Conservation (phyloP, 2,888 invertebrate genomes). For the Frankliniella fusca region DNA sequence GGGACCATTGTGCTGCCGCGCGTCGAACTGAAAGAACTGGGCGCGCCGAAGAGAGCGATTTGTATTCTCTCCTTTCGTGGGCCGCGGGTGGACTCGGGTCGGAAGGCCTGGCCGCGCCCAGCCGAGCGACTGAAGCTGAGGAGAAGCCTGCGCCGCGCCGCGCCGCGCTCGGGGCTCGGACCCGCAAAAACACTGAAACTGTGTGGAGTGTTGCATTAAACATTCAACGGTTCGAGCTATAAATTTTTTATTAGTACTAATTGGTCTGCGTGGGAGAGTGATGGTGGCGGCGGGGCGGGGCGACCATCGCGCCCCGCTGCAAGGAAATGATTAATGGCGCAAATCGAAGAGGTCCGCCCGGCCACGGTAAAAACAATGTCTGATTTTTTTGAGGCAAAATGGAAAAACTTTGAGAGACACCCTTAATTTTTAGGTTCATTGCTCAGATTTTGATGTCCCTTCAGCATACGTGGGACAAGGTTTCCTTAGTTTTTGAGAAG, state of each 20-base stretch:
- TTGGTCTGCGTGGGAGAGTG: background rate
- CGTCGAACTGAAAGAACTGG: background rate
- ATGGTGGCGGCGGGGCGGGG: background rate
- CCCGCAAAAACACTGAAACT: background rate
- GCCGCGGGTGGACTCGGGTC: background rate
- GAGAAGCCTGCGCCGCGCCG: background rate
- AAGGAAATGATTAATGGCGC: background rate
- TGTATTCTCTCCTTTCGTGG: background rate
- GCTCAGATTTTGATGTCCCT: no score
- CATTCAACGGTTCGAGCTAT: background rate
- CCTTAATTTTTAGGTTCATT: no score
- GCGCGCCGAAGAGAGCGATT: background rate
- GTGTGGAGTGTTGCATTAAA: conserved; percentile 9
- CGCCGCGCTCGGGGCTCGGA: background rate
- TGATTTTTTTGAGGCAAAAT: no score
- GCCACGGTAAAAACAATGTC: no score
- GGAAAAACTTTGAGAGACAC: no score
- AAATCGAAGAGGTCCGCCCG: background rate
- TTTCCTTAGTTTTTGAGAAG: no score
- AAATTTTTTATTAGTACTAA: conserved; percentile 12
- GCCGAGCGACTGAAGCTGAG: background rate
- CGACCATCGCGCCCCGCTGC: background rate
- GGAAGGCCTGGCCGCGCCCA: background rate
- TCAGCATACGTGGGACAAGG: no score
- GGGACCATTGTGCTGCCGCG: conserved; percentile 1